Base-by-base conservation (phyloP, 2,797 vertebrate genomes). In the Microctenopoma steveboyesi region DNA sequence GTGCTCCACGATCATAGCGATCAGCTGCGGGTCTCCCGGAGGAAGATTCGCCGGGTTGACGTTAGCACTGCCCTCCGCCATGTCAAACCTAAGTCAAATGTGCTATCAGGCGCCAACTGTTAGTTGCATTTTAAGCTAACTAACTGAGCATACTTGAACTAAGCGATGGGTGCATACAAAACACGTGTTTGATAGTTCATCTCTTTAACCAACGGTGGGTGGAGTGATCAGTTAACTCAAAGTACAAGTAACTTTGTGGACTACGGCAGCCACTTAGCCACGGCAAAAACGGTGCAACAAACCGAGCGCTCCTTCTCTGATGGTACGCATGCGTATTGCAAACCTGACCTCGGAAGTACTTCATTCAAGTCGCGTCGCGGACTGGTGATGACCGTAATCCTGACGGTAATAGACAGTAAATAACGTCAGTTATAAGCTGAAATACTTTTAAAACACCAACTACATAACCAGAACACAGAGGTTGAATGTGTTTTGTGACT, bases 1-100 rank as follows among this genome's bases (percentile, higher is more conserved):
- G 72, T 99, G 97, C 86, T 97, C 96, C 78, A 99, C 96, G 37
- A 99, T 98, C 76, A 98, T 94, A 2, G 90, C 94, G 79, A 99
- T 98, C 27, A 99, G 95, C 88, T 98, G 96, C 16, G 97, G 94
- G 89, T 99, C 97, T 22, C 97, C 96, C 1, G 98, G 95, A 1
- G 96, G 96, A 64, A 98, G 93, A 79, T 58, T 84, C 5, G 76
- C 72, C 22, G 86, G 68, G 25, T 65, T 22, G 11, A 80, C 72
- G 45, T 73, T 85, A 0, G 85, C 82, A 22, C 82, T 77, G 0
- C 88, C 89, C 58, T 94, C 93, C 45, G 93, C 93, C 93, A 94
- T 95, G 22, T 1, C 76, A 2, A 55, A 9, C 25, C 3, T 0
- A 12, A 4, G 2, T 18, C n/a, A 47, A 47, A 55, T 15, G 16